These are phyloP conservation scores for Cinclus cinclus DNA, from an alignment of 2,113 vertebrate species.

Conservation along the genomic window DNA sequence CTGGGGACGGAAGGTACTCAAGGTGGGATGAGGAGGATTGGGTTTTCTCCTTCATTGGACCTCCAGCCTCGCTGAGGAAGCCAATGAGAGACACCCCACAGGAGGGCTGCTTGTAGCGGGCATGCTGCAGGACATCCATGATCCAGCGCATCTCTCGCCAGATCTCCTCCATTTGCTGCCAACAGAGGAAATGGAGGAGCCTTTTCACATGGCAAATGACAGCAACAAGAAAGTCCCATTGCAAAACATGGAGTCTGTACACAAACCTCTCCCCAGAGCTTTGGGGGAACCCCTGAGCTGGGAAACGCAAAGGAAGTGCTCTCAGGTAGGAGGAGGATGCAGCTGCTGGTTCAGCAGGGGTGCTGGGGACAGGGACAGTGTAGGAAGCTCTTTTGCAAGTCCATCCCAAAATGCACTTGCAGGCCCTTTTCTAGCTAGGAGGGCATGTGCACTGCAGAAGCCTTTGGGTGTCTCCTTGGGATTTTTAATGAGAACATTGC, in stretches of 20 bases:
- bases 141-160: slow-evolving; percentile 92
- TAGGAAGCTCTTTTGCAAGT: rapidly evolving
- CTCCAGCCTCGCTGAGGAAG: slow-evolving; percentile 77
- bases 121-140: slow-evolving; percentile 88
- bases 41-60: slow-evolving; percentile 71
- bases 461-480: neutral
- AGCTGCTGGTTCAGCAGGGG: neutral
- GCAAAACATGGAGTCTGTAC: neutral
- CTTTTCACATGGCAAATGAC: neutral
- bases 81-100: slow-evolving; percentile 81
- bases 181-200: neutral
- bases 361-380: neutral
- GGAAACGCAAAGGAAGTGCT: neutral
- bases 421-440: neutral
- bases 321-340: neutral
- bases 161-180: slow-evolving; percentile 90
- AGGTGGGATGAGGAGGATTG: slow-evolving; percentile 79
- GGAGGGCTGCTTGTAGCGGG: slow-evolving; percentile 88
- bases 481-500: neutral
- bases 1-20: slow-evolving; percentile 84
- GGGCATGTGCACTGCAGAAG: neutral
- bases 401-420: neutral
- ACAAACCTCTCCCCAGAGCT: neutral
- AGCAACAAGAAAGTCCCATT: neutral
- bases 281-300: neutral